Conservation (phyloP, 2,797 vertebrate species). For the Acanthis flammea region DNA sequence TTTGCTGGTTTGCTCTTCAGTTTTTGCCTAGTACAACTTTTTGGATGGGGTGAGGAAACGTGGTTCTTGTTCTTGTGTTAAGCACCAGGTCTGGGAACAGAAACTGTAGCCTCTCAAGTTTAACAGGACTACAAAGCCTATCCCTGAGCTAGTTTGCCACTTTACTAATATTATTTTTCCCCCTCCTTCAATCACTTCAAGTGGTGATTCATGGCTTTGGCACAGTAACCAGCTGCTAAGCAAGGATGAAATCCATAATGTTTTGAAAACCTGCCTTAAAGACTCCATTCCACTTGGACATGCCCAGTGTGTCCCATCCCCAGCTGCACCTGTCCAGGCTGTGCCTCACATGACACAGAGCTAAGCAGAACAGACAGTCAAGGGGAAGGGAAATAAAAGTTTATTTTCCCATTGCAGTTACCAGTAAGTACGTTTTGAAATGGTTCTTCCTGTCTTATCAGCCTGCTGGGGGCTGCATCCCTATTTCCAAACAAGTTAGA, state of each 20-base stretch:
- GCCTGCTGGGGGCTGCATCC: background rate
- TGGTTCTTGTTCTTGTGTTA: slow-evolving; percentile 30
- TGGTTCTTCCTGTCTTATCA: background rate
- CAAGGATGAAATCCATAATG: slow-evolving; percentile 13
- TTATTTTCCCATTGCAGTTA: background rate
- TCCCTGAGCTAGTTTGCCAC: slow-evolving; percentile 27
- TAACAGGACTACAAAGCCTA: slow-evolving; percentile 38
- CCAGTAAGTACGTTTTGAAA: background rate
- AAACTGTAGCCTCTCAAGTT: slow-evolving; percentile 43
- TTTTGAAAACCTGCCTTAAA: background rate
- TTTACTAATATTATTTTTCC: slow-evolving; percentile 51
- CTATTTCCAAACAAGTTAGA: background rate
- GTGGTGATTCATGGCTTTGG: slow-evolving; percentile 20
- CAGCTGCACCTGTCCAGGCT: background rate
- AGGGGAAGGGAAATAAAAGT: background rate
- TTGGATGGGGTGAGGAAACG: slow-evolving; percentile 5
- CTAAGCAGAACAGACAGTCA: background rate
- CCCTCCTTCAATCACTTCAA: slow-evolving; percentile 35
- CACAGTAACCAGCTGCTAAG: slow-evolving; percentile 25
- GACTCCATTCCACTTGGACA: background rate
- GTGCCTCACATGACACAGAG: background rate
- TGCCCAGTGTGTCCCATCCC: background rate
- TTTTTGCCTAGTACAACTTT: slow-evolving; percentile 1
- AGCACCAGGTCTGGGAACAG: slow-evolving; percentile 35
- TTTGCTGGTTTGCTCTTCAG: slow-evolving; percentile 30